Base-by-base conservation (phyloP, 2,797 vertebrate species). In the Prunella strophiata region DNA sequence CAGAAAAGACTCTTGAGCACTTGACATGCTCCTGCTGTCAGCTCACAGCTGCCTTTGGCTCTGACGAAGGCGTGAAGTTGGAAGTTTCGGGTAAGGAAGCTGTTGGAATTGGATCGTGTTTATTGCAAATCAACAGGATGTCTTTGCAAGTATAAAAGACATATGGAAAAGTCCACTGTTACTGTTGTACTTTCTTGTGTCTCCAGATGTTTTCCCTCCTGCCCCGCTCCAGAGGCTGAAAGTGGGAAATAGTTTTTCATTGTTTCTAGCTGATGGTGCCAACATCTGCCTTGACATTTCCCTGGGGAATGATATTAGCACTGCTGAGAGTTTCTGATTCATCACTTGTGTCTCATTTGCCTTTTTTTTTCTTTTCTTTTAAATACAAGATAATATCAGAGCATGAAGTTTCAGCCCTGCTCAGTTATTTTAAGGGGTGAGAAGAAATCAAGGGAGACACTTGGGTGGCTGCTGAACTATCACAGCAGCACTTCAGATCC, bases 281-380 rank as follows among this genome's bases (percentile, higher is more conserved):
- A 82, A 92, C 87, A 94, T 95, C 96, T 97, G 95, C 86, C 89
- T 80, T 70, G 40, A n/a, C 1, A 26, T 94, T 96, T 96, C 80
- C 71, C 73, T 36, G 43, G 65, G 81, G 67, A 82, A 59, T 67
- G 51, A 58, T 93, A 76, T 89, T 92, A 91, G 32, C 51, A 62
- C 63, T 85, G 47, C 75, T 95, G 82, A 8, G 34, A 73, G 43
- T 91, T 96, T 89, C 88, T 89, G 70, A 89, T 74, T 91, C 81
- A 78, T 78, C 47, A 75, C 89, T 76, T 59, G 26, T 84, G 55
- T 80, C 61, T 93, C 82, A 43, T 94, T 70, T 93, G 76, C 18
- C 17, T 47, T 48, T 54, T 40, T 17, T 45, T 38, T 40, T 42
- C 16, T 36, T 38, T 16, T 9, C 70, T 48, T 82, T 29, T 22